Evolutionary conservation across 2,888 invertebrate genomes (phyloP).

Genomic region (Coenonympha arcania): DNA sequence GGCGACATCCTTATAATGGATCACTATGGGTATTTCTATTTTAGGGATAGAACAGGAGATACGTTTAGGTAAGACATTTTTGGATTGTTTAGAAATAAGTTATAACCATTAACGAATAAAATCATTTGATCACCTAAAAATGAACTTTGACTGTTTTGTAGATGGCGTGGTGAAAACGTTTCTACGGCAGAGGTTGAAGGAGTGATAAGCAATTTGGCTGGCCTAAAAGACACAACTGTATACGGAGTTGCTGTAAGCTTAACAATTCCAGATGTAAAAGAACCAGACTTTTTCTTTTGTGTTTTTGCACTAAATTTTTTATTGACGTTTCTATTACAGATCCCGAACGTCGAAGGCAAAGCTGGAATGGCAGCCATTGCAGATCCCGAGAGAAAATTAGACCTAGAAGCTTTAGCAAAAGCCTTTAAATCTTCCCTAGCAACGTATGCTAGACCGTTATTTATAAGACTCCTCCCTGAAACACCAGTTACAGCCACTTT

Average conservation of each 20-base stretch:
- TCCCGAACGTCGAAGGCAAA: constrained; percentile 86
- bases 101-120: no score
- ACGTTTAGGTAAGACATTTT: constrained; percentile 72
- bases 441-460: constrained; percentile 88
- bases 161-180: constrained; percentile 98
- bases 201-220: constrained; percentile 84
- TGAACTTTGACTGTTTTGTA: constrained; percentile 36
- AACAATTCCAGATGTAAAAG: no score
- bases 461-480: constrained; percentile 83
- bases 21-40: constrained; percentile 92
- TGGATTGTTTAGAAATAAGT: no score
- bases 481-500: constrained; percentile 90
- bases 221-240: constrained; percentile 86
- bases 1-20: constrained; percentile 93
- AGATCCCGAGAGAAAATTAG: constrained; percentile 78
- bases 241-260: constrained; percentile 93
- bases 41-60: constrained; percentile 91
- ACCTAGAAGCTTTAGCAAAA: constrained; percentile 67
- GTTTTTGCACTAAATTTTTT: no score
- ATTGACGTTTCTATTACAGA: no score
- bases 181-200: constrained; percentile 97
- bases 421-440: constrained; percentile 77
- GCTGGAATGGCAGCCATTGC: constrained; percentile 96
- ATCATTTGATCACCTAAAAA: neutral
- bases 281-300: no score